Conservation (phyloP, 2,113 vertebrate genomes). For the Chionodraco myersi region DNA sequence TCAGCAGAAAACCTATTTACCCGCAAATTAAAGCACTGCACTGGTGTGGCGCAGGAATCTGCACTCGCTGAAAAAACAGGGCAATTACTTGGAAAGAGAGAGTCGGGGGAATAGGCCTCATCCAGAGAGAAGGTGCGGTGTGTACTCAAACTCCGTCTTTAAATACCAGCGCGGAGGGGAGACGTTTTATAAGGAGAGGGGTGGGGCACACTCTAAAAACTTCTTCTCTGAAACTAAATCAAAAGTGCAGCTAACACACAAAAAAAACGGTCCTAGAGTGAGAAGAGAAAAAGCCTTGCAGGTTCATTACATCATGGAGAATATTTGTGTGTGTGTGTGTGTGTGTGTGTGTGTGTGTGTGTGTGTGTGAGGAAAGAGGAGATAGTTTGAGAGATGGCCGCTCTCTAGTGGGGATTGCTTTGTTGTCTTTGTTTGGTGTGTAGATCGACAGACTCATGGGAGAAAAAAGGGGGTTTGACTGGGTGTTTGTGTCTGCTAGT, state of each 20-base stretch:
- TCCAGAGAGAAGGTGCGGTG: conserved; percentile 66
- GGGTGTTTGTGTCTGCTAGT: conserved; percentile 1
- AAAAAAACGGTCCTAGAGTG: conserved; percentile 28
- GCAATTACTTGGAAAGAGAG: conserved; percentile 77
- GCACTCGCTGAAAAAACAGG: conserved; percentile 69
- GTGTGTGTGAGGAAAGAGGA: conserved; percentile 15
- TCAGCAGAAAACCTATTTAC: conserved; percentile 81
- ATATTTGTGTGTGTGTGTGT: not conserved
- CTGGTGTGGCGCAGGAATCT: conserved; percentile 56
- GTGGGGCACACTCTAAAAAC: conserved; percentile 42
- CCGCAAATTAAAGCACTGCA: conserved; percentile 73
- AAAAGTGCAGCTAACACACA: conserved; percentile 44
- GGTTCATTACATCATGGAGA: conserved; percentile 76
- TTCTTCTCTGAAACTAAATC: conserved; percentile 54
- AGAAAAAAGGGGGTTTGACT: conserved; percentile 14
- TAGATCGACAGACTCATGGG: conserved; percentile 63
- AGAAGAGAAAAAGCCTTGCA: conserved; percentile 59
- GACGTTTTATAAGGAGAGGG: conserved; percentile 24
- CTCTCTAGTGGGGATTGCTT: conserved; percentile 74
- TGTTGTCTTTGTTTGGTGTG: conserved; percentile 75
- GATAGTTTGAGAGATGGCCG: conserved; percentile 52
- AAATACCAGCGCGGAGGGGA: conserved; percentile 21
- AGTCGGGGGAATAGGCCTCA: conserved; percentile 70
- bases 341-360: not conserved
- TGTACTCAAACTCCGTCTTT: conserved; percentile 58